Evolutionary conservation across 2,113 vertebrate genomes (phyloP).

Genomic region (Plecturocebus donacophilus): DNA sequence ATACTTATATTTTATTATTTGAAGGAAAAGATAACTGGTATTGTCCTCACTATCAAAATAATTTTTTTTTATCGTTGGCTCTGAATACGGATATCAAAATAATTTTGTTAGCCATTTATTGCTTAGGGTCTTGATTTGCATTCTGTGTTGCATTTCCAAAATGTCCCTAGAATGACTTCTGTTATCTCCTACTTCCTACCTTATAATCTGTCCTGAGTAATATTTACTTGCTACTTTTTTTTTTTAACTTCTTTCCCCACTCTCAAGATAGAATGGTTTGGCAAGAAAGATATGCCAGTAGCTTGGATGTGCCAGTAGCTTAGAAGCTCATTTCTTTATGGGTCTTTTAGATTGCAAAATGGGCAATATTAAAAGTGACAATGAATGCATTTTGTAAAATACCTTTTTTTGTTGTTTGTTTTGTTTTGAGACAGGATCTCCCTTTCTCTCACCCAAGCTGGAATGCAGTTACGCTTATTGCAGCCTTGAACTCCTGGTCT

Average conservation of each 20-base stretch:
- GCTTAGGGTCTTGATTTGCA: constrained; percentile 35
- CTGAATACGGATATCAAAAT: neutral
- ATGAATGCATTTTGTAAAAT: constrained; percentile 12
- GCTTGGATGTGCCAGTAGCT: constrained; percentile 1
- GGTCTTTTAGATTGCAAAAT: neutral
- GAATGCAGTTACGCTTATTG: too few species aligned
- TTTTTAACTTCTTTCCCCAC: neutral
- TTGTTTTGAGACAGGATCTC: too few species aligned
- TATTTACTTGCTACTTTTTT: neutral
- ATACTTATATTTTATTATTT: constrained; percentile 55
- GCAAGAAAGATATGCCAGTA: neutral
- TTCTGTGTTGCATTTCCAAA: constrained; percentile 34
- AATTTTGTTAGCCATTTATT: constrained; percentile 37
- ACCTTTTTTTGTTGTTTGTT: neutral
- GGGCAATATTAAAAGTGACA: constrained; percentile 30
- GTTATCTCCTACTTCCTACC: neutral
- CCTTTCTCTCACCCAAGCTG: too few species aligned
- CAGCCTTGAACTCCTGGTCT: too few species aligned
- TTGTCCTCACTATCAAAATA: constrained; percentile 23
- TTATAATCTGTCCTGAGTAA: neutral
- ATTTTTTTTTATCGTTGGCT: neutral
- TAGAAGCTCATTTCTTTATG: constrained; percentile 5
- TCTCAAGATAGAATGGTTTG: constrained; percentile 37
- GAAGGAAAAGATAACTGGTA: constrained; percentile 46
- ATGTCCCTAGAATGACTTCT: neutral